Base-by-base conservation (phyloP, 2,888 invertebrate genomes). In the Cantharis flavilabris region DNA sequence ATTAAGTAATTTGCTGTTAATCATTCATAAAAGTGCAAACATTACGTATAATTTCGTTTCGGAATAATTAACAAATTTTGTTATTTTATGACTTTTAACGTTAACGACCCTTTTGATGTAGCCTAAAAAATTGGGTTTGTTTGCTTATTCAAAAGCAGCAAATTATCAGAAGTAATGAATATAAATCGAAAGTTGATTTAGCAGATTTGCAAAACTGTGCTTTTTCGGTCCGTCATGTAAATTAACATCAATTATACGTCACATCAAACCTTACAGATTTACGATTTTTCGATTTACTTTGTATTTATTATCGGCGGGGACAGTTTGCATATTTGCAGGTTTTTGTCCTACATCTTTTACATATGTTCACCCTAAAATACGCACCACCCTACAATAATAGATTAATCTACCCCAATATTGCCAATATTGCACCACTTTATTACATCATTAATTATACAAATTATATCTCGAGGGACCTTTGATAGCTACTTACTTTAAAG, bases 361-460 rank as follows among this genome's bases (percentile, higher is more conserved):
- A 84, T 84, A 84, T 84, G 85, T 82, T 84, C 83, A 72, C 83
- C 83, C 82, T 81, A 81, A 81, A 49, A 80, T 71, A 80, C 76
- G 77, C 72, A 80, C 82, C 80, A 81, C 84, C 85, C 85, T 82
- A 79, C 80, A 80, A 83, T 87, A 87, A 87, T 87, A 86, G 87
- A 87, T 87, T 87, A 86, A 86, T 87, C 86, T 85, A 85, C 86
- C 87, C 84, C 84, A 86, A 86, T 85, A 85, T 84, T 84, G 87
- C 87, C 87, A 86, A 88, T 88, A 88, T 87, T 87, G 86, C 87
- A 87, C 88, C 87, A 87, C 87, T 88, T 88, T 88, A 88, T 88
- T 88, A 87, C 86, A 85, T 87, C 87, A 87, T 88, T 88, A 87
- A 88, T 88, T 87, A 87, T 84, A 83, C 84, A 86, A 86, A 86